Percentiles rank a stretch among this genome's conserved stretches.
These are phyloP conservation scores for Cyaniris semiargus DNA, from an alignment of 2,888 invertebrate species.

Conservation along the genomic window DNA sequence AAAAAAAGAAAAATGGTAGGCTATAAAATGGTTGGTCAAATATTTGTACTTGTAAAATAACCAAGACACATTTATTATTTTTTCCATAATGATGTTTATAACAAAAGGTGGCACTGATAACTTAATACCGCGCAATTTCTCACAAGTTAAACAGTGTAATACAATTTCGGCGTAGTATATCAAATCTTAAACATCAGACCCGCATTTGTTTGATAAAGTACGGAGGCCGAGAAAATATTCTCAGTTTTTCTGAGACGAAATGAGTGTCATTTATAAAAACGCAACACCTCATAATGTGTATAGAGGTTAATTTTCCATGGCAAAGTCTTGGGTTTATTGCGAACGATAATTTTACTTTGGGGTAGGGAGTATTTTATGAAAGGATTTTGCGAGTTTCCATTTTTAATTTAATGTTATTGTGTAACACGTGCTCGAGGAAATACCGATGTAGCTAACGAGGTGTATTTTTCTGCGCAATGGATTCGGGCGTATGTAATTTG, in stretches of 20 bases:
- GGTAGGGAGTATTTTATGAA: conserved; percentile 15
- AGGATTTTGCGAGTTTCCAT: conserved; percentile 16
- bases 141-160: not conserved
- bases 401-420: conserved; percentile 22
- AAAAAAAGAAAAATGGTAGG: no score
- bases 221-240: conserved; percentile 13
- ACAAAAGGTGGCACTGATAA: not conserved
- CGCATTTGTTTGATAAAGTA: conserved; percentile 23
- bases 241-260: conserved; percentile 29
- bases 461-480: conserved; percentile 20
- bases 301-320: conserved; percentile 32
- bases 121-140: not conserved
- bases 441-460: conserved; percentile 21
- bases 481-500: conserved; percentile 3
- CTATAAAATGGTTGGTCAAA: no score
- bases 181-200: conserved; percentile 12
- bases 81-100: not conserved
- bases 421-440: conserved; percentile 15
- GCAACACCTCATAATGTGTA: conserved; percentile 33
- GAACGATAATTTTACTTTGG: conserved; percentile 28
- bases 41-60: no score
- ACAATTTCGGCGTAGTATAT: conserved; percentile 1
- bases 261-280: conserved; percentile 32
- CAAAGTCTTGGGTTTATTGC: conserved; percentile 28
- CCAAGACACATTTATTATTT: not conserved